A percentile compares a stretch with the other conserved stretches of the same genome.
phyloP scores from a whole-genome alignment of 2,113 vertebrate species.

The Tyto alba region DNA sequence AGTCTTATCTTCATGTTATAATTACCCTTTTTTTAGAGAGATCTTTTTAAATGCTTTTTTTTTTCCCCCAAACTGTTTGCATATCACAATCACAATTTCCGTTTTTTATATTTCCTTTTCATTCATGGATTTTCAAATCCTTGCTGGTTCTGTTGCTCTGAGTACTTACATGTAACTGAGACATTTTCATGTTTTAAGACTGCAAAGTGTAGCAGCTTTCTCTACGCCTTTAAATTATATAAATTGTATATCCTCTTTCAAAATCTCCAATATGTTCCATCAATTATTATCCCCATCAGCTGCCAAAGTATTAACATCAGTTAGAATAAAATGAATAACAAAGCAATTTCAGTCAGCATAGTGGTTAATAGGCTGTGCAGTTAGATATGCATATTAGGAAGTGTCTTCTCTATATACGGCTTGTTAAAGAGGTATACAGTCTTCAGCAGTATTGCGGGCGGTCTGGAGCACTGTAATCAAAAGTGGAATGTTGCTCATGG shows the following conservation, averaged over 20 bases:
- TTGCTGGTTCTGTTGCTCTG: not conserved
- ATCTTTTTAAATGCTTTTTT: not conserved
- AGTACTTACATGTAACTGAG: not conserved
- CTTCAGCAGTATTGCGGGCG: conserved; percentile 61
- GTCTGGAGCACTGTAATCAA: conserved; percentile 60
- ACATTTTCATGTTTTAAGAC: not conserved
- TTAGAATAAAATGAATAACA: conserved; percentile 71
- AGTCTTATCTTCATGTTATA: not conserved
- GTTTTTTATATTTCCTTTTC: not conserved
- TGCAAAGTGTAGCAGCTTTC: conserved; percentile 30
- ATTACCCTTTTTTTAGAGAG: not conserved
- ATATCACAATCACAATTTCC: not conserved
- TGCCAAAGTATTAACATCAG: conserved; percentile 67
- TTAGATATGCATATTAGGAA: conserved; percentile 73
- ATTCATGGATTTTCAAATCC: not conserved
- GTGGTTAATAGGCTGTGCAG: conserved; percentile 72
- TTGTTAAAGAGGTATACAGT: conserved; percentile 67
- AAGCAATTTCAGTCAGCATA: conserved; percentile 71
- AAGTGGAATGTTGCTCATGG: conserved; percentile 69
- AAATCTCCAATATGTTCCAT: conserved; percentile 63
- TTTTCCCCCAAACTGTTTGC: not conserved
- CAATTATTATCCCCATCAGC: conserved; percentile 64
- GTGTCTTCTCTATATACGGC: conserved; percentile 67
- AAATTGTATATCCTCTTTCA: conserved; percentile 59
- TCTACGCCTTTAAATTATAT: conserved; percentile 45